Base-by-base conservation (phyloP, 2,113 vertebrate species). In the Paracanthobrama guichenoti region DNA sequence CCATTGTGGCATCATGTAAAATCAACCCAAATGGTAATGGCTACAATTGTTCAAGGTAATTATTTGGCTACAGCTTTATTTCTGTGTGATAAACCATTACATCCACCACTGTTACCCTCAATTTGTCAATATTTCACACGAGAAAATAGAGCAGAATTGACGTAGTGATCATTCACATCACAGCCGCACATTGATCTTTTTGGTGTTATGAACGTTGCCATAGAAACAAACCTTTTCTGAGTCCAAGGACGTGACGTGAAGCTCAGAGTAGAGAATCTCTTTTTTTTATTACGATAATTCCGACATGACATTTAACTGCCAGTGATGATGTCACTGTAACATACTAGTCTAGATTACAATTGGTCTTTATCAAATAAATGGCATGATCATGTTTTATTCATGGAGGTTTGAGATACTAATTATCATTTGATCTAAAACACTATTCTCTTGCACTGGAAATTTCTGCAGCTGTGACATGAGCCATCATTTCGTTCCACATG, bases 181-280 rank as follows among this genome's bases (percentile, higher is more conserved):
- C 12, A 79, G 35, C 57, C 4, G 24, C 60, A 80, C 24, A 80
- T 66, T 26, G 42, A 80, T 22, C 42, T 48, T 20, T 28, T 66
- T 48, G 77, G 77, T 20, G 39, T 48, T 79, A 66, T 64, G 42
- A 64, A 7, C 3, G 59, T 79, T 79, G 59, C 77, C 77, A 24
- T 46, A 60, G 22, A 42, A 22, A 35, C 26, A 53, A 76, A 18
- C 26, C 22, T 31, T 84, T 44, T 71, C 67, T 7, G 18, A 42
- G 35, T 42, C 46, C 35, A 60, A 48, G 31, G 60, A 67, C 4
- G 39, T 57, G 66, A 53, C 46, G 44, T 74, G 31, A 48, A 59
- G 75, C 50, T 78, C 53, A 39, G 42, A 18, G 24, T 18, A 46
- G 14, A 64, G 39, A 39, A 9, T 7, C 24, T 12, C 6, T 46